Evolutionary conservation across 1,140 invertebrate species (phyloP).

Genomic region (Lepidotrigona ventralis): DNA sequence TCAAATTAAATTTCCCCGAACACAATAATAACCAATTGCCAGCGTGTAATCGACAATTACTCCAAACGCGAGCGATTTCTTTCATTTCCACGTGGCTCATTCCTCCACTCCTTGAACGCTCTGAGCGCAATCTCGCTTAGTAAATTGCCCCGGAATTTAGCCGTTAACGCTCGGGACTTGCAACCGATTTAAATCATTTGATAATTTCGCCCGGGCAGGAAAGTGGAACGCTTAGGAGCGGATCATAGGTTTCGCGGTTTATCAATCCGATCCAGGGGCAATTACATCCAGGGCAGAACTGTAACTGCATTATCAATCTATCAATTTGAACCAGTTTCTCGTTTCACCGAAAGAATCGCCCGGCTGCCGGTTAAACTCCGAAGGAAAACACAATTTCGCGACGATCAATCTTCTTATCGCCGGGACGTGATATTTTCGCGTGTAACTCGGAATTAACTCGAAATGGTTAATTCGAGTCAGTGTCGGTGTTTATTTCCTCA

Average conservation of each 20-base stretch:
- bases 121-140: not conserved
- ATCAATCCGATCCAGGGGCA: slow-evolving; percentile 6
- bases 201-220: not conserved
- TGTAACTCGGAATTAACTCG: not conserved
- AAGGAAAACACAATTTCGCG: slow-evolving; percentile 29
- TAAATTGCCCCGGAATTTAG: not conserved
- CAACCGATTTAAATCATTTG: not conserved
- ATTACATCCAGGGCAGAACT: not conserved
- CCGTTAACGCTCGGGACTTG: not conserved
- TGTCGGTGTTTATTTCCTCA: not conserved
- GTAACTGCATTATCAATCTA: slow-evolving; percentile 5
- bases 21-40: no score
- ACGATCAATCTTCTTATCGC: slow-evolving; percentile 37
- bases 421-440: not conserved
- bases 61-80: not conserved
- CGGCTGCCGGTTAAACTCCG: slow-evolving; percentile 2
- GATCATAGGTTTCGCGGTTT: not conserved
- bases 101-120: not conserved
- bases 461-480: not conserved
- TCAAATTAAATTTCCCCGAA: no score
- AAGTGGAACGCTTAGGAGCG: not conserved
- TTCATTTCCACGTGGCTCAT: not conserved
- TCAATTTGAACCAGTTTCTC: not conserved
- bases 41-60: no score
- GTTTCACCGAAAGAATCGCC: not conserved